Evolutionary conservation across 2,113 vertebrate species (phyloP).

Genomic region (Thermophis baileyi): DNA sequence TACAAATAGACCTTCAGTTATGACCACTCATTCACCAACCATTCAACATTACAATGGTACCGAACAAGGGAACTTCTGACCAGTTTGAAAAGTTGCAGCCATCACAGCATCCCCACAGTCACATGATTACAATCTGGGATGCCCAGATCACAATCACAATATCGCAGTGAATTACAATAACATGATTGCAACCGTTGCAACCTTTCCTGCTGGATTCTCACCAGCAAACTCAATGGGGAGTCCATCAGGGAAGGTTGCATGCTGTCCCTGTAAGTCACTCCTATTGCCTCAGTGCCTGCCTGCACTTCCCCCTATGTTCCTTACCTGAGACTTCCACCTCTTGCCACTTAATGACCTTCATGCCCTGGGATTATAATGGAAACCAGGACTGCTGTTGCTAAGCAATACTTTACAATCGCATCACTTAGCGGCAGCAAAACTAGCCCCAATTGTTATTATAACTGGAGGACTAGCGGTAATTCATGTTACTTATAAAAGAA

Average conservation of each 20-base stretch:
- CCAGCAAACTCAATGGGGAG: background rate
- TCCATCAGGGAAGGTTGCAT: background rate
- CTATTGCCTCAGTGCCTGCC: background rate
- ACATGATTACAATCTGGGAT: background rate
- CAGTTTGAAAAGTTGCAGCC: background rate
- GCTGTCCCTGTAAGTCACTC: background rate
- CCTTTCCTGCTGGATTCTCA: background rate
- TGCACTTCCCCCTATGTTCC: background rate
- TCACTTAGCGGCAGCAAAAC: background rate
- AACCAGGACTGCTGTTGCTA: background rate
- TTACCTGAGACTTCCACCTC: background rate
- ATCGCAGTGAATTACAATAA: background rate
- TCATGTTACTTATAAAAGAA: background rate
- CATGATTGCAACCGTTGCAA: background rate
- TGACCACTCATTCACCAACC: background rate
- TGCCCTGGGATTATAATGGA: background rate
- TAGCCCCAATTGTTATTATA: background rate
- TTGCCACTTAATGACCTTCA: background rate
- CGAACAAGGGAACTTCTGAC: background rate
- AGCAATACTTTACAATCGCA: background rate
- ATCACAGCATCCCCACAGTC: background rate
- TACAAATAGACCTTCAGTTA: background rate
- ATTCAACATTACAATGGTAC: background rate
- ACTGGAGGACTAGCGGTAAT: background rate
- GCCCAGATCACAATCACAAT: background rate